Conservation (phyloP, 2,797 vertebrate genomes). For the Anniella stebbinsi region DNA sequence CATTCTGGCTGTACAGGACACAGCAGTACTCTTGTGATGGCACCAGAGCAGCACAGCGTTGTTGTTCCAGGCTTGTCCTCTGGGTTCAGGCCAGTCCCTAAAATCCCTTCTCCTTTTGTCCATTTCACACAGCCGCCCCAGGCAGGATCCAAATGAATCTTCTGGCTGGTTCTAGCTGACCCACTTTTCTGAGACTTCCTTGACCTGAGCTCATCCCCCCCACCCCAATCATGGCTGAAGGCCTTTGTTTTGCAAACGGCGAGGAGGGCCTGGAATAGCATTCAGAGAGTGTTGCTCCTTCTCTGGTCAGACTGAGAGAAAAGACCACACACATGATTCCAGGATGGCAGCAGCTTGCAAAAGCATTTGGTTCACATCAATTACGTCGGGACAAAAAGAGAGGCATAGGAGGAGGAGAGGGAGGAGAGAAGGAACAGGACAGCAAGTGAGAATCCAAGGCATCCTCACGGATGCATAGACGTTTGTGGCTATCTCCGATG, state of each 20-base stretch:
- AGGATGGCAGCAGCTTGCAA: constrained; percentile 58
- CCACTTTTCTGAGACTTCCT: constrained; percentile 18
- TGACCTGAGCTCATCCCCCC: constrained; percentile 7
- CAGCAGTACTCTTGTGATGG: neutral
- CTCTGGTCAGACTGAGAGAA: constrained; percentile 57
- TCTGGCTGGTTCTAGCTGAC: constrained; percentile 31
- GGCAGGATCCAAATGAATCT: neutral
- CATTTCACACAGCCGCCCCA: neutral
- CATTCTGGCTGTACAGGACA: neutral
- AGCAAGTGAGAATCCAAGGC: neutral
- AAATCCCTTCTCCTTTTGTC: neutral
- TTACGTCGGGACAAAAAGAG: constrained; percentile 59
- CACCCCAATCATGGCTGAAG: neutral
- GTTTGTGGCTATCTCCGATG: neutral
- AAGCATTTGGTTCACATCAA: constrained; percentile 61
- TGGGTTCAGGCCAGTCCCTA: neutral
- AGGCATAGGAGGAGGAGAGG: accelerated
- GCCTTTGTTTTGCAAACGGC: constrained; percentile 35
- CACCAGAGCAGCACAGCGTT: neutral
- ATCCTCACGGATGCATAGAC: constrained; percentile 17
- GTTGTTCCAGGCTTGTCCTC: too few relatives aligned
- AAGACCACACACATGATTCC: constrained; percentile 59
- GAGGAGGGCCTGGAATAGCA: constrained; percentile 56
- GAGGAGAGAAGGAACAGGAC: neutral
- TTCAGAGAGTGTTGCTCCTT: constrained; percentile 53